Evolutionary conservation across 1,140 invertebrate genomes (phyloP).

Genomic region (Ceratitis capitata): DNA sequence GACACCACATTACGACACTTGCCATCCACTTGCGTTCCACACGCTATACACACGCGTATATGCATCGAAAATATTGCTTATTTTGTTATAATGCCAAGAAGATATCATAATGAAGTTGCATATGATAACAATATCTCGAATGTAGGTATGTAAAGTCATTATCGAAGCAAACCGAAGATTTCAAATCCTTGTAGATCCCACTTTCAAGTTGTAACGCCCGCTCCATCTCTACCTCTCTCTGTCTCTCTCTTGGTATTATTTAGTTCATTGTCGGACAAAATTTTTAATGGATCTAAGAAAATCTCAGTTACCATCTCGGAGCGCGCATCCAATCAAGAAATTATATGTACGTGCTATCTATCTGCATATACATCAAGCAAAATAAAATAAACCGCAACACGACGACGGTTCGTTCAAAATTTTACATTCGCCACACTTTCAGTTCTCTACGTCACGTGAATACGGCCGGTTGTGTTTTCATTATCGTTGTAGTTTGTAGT

Average conservation of each 20-base stretch:
- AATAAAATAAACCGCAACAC: too few species aligned
- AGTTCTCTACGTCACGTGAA: conserved; percentile 44
- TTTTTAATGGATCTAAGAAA: not conserved
- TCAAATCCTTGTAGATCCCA: too few species aligned
- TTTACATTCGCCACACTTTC: conserved; percentile 13
- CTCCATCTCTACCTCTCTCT: not conserved
- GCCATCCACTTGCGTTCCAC: conserved; percentile 12
- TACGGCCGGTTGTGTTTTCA: conserved; percentile 42
- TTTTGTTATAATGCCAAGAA: too few species aligned
- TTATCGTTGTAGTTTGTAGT: not conserved
- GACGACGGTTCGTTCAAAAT: conserved; percentile 4
- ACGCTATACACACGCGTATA: not conserved
- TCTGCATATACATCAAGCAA: not conserved
- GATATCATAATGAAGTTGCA: too few species aligned
- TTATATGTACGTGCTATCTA: conserved; percentile 1
- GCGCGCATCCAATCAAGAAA: not conserved
- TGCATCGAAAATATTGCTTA: not conserved
- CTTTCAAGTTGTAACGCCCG: not conserved
- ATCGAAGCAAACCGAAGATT: too few species aligned
- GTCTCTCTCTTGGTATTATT: not conserved
- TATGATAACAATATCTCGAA: too few species aligned
- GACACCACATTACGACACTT: not conserved
- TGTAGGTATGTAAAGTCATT: too few species aligned
- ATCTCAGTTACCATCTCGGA: not conserved
- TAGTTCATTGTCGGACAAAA: not conserved